Evolutionary conservation across 2,888 invertebrate genomes (phyloP).

Genomic region (Leuctra nigra): DNA sequence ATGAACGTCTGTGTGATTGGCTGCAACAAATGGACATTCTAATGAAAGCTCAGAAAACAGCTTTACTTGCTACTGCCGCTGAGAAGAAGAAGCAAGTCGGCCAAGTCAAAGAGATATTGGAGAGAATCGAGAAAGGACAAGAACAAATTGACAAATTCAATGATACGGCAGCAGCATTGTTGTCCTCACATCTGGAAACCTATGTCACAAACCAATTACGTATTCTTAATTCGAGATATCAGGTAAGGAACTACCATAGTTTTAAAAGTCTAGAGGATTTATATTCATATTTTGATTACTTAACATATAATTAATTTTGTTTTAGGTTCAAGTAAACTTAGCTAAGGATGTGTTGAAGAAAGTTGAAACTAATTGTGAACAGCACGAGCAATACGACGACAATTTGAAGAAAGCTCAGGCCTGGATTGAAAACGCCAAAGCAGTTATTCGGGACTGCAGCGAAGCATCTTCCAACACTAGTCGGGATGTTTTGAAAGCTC

Average conservation of each 20-base stretch:
- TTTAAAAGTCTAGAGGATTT: too few relatives aligned
- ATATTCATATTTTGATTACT: not conserved
- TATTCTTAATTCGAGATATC: slow-evolving; percentile 80
- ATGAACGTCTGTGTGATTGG: slow-evolving; percentile 87
- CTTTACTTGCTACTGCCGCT: slow-evolving; percentile 65
- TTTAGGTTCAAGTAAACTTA: slow-evolving; percentile 68
- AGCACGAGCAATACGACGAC: slow-evolving; percentile 73
- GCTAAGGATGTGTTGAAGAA: slow-evolving; percentile 86
- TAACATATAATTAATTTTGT: slow-evolving; percentile 25
- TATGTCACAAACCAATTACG: slow-evolving; percentile 83
- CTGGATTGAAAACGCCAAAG: slow-evolving; percentile 84
- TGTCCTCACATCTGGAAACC: slow-evolving; percentile 78
- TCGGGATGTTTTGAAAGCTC: slow-evolving; percentile 74
- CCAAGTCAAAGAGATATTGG: slow-evolving; percentile 66
- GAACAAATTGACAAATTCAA: slow-evolving; percentile 78
- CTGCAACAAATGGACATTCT: slow-evolving; percentile 86
- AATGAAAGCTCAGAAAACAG: slow-evolving; percentile 83
- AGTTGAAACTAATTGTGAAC: slow-evolving; percentile 80
- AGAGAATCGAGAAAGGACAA: slow-evolving; percentile 68
- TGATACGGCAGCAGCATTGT: slow-evolving; percentile 63
- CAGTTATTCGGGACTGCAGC: slow-evolving; percentile 71
- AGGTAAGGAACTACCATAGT: too few relatives aligned
- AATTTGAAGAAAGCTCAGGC: slow-evolving; percentile 68
- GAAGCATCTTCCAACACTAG: slow-evolving; percentile 68
- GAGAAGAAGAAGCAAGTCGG: slow-evolving; percentile 82